Evolutionary conservation across 2,888 invertebrate species (phyloP).

Genomic region (Erebia ligea): DNA sequence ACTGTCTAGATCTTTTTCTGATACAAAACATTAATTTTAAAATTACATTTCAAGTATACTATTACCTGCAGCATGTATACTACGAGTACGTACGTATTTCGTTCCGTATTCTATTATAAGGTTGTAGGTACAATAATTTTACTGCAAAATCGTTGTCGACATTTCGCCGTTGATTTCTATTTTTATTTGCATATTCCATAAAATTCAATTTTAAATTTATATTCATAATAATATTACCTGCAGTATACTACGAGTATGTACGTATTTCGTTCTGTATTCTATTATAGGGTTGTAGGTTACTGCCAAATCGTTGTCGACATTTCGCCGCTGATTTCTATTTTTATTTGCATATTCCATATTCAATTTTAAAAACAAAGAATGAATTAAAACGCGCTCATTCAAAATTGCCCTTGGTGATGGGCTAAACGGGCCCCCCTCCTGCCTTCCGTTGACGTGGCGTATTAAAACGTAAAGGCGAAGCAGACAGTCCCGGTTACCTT

Average conservation of each 20-base stretch:
- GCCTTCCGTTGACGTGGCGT: conserved; percentile 61
- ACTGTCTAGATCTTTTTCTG: too few relatives aligned
- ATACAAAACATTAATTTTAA: too few relatives aligned
- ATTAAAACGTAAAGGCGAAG: conserved; percentile 73
- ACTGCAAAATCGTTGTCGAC: not conserved
- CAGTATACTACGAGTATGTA: too few relatives aligned
- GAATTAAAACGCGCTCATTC: conserved; percentile 39
- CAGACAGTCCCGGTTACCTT: conserved; percentile 72
- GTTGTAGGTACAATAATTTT: not conserved
- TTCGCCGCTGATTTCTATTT: conserved; percentile 1
- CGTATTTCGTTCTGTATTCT: too few relatives aligned
- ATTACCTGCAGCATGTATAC: too few relatives aligned
- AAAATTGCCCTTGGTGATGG: conserved; percentile 59
- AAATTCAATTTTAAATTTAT: conserved; percentile 35
- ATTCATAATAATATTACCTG: too few relatives aligned
- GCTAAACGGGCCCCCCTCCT: conserved; percentile 60
- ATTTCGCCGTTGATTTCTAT: not conserved
- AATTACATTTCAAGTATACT: too few relatives aligned
- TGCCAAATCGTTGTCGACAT: not conserved
- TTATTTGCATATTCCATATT: conserved; percentile 22
- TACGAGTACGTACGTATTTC: too few relatives aligned
- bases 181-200: conserved; percentile 20
- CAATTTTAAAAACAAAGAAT: conserved; percentile 41
- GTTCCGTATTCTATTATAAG: not conserved
- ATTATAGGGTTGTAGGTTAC: too few relatives aligned